Conservation (phyloP, 2,113 vertebrate genomes). For the Hucho hucho region DNA sequence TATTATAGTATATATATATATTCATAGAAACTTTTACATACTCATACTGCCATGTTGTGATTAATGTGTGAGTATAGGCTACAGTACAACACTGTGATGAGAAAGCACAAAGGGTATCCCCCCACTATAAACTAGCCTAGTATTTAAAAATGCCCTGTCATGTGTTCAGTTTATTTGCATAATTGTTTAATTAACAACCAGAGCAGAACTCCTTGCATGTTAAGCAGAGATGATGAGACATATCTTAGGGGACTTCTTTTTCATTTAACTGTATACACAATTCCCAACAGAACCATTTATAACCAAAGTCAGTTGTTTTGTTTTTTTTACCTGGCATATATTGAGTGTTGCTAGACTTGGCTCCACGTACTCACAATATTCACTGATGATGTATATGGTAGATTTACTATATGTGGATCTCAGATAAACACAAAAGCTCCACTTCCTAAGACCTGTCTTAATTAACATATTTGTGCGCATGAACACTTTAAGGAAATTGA, state of each 20-base stretch:
- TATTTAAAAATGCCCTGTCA: conserved; percentile 18
- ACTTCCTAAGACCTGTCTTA: conserved; percentile 16
- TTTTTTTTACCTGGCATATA: not conserved
- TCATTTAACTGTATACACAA: not conserved
- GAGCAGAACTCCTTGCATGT: conserved; percentile 15
- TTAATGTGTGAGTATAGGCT: conserved; percentile 33
- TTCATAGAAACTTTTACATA: too few species aligned
- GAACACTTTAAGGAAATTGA: conserved; percentile 18
- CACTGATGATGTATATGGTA: conserved; percentile 12
- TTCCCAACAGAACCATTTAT: not conserved
- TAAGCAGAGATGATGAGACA: conserved; percentile 14
- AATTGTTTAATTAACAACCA: conserved; percentile 26
- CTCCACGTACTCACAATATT: not conserved
- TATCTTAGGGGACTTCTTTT: not conserved
- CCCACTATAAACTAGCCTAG: not conserved
- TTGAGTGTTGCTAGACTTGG: not conserved
- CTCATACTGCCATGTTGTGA: conserved; percentile 27
- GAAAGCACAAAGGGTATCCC: not conserved
- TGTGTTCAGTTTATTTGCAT: conserved; percentile 34
- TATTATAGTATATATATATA: too few species aligned
- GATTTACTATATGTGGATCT: conserved; percentile 2
- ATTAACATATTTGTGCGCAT: conserved; percentile 36
- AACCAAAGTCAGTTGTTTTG: not conserved
- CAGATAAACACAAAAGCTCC: conserved; percentile 14
- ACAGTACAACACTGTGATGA: not conserved